Percentiles rank a stretch among this genome's conserved stretches.
phyloP scores from a whole-genome alignment of 2,797 vertebrate species.

The Microcaecilia unicolor region DNA sequence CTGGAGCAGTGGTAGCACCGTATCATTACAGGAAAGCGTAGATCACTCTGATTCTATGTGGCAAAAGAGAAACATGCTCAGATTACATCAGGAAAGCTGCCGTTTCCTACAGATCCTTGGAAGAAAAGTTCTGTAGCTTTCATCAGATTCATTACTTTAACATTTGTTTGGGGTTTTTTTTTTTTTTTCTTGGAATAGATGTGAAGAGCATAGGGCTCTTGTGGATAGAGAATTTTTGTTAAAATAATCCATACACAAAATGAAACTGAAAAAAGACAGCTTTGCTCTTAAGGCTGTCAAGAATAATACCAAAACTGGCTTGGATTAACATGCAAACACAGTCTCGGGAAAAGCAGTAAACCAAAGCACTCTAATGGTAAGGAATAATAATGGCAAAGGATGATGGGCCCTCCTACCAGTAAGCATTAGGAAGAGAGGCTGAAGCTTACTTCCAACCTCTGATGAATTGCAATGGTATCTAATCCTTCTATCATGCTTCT shows the following conservation, averaged over 20 bases:
- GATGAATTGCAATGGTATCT: too few relatives aligned
- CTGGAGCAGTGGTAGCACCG: too few relatives aligned
- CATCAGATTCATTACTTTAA: background rate
- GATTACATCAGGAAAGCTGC: background rate
- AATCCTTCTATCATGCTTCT: too few relatives aligned
- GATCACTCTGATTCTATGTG: too few relatives aligned
- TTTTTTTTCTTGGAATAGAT: background rate
- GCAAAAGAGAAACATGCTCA: too few relatives aligned
- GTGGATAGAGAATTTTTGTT: background rate
- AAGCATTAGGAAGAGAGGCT: background rate
- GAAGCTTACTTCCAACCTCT: background rate
- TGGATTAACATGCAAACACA: too few relatives aligned
- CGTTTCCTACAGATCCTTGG: background rate
- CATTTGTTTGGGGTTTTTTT: too few relatives aligned
- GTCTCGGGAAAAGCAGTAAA: background rate
- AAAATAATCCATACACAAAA: background rate
- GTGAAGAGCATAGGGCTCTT: background rate
- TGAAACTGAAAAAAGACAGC: too few relatives aligned
- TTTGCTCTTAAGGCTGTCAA: too few relatives aligned
- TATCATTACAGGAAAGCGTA: background rate
- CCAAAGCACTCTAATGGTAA: background rate
- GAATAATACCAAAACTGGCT: too few relatives aligned
- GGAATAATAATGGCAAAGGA: too few relatives aligned
- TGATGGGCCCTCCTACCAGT: too few relatives aligned
- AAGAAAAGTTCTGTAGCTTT: background rate